A percentile compares a stretch with the other conserved stretches of the same genome.
These are phyloP conservation scores for Gambusia yucatana DNA, from an alignment of 2,797 vertebrate species.

Conservation along the genomic window DNA sequence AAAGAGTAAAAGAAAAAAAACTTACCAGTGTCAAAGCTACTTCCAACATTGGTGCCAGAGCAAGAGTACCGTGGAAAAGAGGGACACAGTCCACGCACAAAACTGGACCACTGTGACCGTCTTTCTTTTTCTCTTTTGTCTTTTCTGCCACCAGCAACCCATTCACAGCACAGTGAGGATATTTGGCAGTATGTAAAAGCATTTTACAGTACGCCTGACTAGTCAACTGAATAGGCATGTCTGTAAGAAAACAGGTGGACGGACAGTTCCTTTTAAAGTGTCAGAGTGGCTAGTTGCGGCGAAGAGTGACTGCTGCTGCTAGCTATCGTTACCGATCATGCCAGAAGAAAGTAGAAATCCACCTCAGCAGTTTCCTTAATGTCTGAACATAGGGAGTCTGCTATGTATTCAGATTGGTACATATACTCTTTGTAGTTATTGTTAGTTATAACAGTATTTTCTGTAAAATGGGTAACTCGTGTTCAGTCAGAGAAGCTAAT, in stretches of 20 bases:
- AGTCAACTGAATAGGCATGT: constrained; percentile 88
- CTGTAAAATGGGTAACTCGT: neutral
- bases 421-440: constrained; percentile 2
- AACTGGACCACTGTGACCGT: constrained; percentile 75
- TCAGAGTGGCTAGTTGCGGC: constrained; percentile 23
- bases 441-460: neutral
- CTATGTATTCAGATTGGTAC: neutral
- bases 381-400: neutral
- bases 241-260: constrained; percentile 8
- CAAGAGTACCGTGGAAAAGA: constrained; percentile 93
- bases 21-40: constrained; percentile 94
- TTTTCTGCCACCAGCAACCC: constrained; percentile 93
- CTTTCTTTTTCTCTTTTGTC: constrained; percentile 82
- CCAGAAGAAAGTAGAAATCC: constrained; percentile 52
- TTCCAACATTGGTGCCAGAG: constrained; percentile 95
- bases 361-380: constrained; percentile 20
- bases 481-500: constrained; percentile 44
- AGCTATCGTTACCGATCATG: constrained; percentile 57
- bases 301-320: constrained; percentile 29
- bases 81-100: constrained; percentile 95
- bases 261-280: constrained; percentile 18
- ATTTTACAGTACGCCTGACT: constrained; percentile 98
- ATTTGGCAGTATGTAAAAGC: constrained; percentile 94
- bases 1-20: neutral
- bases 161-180: constrained; percentile 92